phyloP scores from a whole-genome alignment of 2,888 invertebrate genomes.

The Plebejus anna region DNA sequence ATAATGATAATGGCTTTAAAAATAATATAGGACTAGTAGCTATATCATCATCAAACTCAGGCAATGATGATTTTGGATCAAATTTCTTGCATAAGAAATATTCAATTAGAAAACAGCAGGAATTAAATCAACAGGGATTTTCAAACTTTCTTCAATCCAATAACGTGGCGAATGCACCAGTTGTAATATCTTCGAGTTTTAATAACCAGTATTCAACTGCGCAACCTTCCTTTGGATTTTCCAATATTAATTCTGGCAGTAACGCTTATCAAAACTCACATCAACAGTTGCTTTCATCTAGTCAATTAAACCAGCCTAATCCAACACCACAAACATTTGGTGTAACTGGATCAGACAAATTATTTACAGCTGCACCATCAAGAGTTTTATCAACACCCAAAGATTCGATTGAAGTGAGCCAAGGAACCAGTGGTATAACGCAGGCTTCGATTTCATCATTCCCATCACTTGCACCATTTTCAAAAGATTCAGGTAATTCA shows the following conservation, averaged over 20 bases:
- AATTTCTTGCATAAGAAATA: conserved; percentile 20
- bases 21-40: not conserved
- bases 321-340: conserved; percentile 15
- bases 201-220: not conserved
- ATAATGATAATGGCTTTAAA: not conserved
- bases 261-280: not conserved
- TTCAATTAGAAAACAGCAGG: conserved; percentile 3
- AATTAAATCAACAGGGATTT: conserved; percentile 30
- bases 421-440: conserved; percentile 48
- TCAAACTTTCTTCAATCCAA: not conserved
- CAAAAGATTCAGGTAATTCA: conserved; percentile 35
- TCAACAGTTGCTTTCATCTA: not conserved
- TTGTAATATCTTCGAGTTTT: not conserved
- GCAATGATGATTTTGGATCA: conserved; percentile 3
- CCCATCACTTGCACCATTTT: conserved; percentile 45
- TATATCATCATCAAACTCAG: not conserved
- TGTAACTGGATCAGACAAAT: conserved; percentile 32
- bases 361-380: conserved; percentile 34
- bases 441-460: conserved; percentile 57
- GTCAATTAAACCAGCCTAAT: not conserved
- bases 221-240: not conserved
- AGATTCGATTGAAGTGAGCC: conserved; percentile 31
- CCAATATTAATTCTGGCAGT: not conserved
- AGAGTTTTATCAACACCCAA: conserved; percentile 36
- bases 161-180: not conserved